Conservation (phyloP, 64 coral and sea anemone species). For the Astreopora myriophthalma region DNA sequence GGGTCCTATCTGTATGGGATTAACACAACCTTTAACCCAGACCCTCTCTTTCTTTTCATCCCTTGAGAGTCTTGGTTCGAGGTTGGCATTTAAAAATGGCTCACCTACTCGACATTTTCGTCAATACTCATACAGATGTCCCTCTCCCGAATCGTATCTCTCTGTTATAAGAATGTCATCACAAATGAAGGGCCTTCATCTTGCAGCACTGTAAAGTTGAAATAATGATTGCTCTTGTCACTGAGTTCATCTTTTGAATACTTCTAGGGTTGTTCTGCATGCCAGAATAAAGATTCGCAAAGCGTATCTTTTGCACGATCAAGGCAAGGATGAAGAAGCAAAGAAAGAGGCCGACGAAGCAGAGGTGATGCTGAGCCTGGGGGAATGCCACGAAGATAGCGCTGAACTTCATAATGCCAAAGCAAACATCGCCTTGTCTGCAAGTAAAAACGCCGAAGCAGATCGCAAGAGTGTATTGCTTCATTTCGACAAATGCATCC, state of each 20-base stretch:
- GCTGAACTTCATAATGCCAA: constrained; percentile 28
- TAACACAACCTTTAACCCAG: no score
- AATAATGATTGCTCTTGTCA: no score
- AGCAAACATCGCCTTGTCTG: constrained; percentile 55
- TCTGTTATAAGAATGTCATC: no score
- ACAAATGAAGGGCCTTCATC: no score
- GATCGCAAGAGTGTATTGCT: background rate
- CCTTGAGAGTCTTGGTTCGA: no score
- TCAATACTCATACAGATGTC: no score
- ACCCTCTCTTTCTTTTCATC: no score
- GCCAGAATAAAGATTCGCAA: constrained; percentile 49
- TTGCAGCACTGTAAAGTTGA: no score
- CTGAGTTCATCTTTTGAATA: background rate
- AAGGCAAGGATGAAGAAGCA: constrained; percentile 30
- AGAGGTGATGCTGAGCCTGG: constrained; percentile 15
- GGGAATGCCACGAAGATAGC: constrained; percentile 11
- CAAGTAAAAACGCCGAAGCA: constrained; percentile 4
- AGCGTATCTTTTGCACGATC: constrained; percentile 32
- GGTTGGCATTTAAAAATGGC: no score
- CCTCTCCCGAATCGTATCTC: no score
- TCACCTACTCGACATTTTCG: no score
- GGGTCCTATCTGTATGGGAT: no score
- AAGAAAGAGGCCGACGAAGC: constrained; percentile 37
- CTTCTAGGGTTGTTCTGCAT: constrained; percentile 15
- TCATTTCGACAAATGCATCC: constrained; percentile 25